Percentiles rank a stretch among this genome's conserved stretches.
phyloP scores from a whole-genome alignment of 2,797 vertebrate genomes.

The Rallus crepitans region DNA sequence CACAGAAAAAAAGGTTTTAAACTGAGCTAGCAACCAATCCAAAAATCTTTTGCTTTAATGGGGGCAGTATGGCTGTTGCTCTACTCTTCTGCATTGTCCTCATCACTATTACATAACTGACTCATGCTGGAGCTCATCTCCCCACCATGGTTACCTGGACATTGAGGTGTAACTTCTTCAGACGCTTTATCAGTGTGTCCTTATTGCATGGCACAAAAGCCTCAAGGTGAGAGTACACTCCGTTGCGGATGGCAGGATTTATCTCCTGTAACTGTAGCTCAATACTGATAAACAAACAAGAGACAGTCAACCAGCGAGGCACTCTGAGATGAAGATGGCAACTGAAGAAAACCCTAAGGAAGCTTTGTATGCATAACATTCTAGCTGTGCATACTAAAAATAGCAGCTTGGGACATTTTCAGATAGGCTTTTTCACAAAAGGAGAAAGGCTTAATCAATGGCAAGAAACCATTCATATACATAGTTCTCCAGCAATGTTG shows the following conservation, averaged over 20 bases:
- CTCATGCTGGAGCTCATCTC: background rate
- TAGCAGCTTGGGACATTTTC: background rate
- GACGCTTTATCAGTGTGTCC: conserved; percentile 93
- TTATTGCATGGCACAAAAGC: conserved; percentile 97
- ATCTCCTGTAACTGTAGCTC: conserved; percentile 96
- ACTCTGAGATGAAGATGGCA: background rate
- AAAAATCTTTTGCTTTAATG: background rate
- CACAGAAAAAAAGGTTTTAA: background rate
- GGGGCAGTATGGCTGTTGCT: background rate
- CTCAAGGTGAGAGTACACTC: conserved; percentile 93
- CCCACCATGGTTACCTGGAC: conserved; percentile 84
- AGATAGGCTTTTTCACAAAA: background rate
- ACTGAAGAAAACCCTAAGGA: conserved; percentile 10
- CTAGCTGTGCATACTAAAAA: background rate
- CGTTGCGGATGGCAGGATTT: conserved; percentile 83
- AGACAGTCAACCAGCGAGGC: background rate
- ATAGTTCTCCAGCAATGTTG: background rate
- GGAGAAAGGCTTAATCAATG: background rate
- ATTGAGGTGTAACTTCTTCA: conserved; percentile 96
- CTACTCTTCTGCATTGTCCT: background rate
- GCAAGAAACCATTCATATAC: background rate
- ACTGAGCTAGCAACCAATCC: background rate
- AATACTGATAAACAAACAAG: conserved; percentile 83
- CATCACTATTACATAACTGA: fast-evolving
- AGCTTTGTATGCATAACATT: conserved; percentile 19